Conservation (phyloP, 2,888 invertebrate genomes). For the Margaritifera margaritifera region DNA sequence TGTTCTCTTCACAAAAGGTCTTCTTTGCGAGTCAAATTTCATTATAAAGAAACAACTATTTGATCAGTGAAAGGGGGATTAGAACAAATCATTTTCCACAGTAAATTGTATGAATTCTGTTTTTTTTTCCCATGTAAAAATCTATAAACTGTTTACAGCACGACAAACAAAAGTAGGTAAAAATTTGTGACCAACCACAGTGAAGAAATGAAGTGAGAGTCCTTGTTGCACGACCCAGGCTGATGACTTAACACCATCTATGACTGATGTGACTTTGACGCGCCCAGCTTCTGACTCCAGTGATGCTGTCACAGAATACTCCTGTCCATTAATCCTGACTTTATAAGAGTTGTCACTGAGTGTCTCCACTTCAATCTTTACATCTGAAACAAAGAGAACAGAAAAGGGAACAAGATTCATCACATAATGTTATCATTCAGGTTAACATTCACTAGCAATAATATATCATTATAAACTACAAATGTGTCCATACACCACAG, state of each 20-base stretch:
- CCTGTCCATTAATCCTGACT: slow-evolving; percentile 44
- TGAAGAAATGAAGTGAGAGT: slow-evolving; percentile 79
- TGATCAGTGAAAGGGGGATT: no score
- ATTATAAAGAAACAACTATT: no score
- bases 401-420: neutral
- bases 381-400: slow-evolving; percentile 42
- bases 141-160: no score
- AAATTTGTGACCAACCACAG: slow-evolving; percentile 60
- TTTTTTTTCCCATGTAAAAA: no score
- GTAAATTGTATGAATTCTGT: no score
- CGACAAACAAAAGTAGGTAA: neutral
- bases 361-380: slow-evolving; percentile 50
- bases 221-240: slow-evolving; percentile 78
- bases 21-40: no score
- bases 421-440: no score
- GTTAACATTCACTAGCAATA: no score
- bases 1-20: no score
- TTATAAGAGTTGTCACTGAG: slow-evolving; percentile 41
- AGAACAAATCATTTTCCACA: no score
- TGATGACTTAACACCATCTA: slow-evolving; percentile 76
- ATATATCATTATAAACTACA: no score
- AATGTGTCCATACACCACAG: no score
- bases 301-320: slow-evolving; percentile 49
- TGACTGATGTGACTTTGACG: slow-evolving; percentile 58
- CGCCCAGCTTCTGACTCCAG: slow-evolving; percentile 46